These are phyloP conservation scores for Myrmecobius fasciatus DNA, from an alignment of 2,113 vertebrate genomes.

Conservation along the genomic window DNA sequence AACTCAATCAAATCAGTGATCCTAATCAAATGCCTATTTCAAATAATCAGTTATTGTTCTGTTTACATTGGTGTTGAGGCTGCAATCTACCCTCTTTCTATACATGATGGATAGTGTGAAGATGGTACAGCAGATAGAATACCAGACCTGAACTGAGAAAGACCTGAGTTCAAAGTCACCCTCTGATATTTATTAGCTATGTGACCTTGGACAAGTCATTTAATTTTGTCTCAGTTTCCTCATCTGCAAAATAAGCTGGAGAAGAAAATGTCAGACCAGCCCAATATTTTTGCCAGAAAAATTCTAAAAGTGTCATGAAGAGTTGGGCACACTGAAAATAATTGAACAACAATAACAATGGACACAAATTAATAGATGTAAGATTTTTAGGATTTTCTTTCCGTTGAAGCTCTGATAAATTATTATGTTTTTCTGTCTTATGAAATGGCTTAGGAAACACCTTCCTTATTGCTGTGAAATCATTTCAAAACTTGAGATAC, in stretches of 20 bases:
- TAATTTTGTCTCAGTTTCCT: not conserved
- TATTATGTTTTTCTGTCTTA: not conserved
- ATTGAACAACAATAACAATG: not conserved
- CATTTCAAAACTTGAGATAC: not conserved
- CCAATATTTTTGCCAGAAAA: not conserved
- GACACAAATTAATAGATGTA: not conserved
- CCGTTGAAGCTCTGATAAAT: not conserved
- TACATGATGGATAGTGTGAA: no score
- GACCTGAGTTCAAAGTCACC: not conserved
- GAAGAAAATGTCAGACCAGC: not conserved
- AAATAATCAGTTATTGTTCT: not conserved
- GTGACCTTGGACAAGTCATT: not conserved
- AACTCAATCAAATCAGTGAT: slow-evolving; percentile 19
- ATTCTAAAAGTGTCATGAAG: not conserved
- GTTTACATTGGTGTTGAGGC: not conserved
- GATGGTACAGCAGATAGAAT: not conserved
- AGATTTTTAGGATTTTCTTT: not conserved
- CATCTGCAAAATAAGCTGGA: not conserved
- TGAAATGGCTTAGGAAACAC: slow-evolving; percentile 5
- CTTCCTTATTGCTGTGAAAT: slow-evolving; percentile 34
- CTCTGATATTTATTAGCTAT: not conserved
- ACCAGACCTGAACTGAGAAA: not conserved
- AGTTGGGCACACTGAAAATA: not conserved
- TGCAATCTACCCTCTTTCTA: not conserved
- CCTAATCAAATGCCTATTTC: not conserved